These are phyloP conservation scores for Subanguina moxae DNA, from an alignment of 1,140 invertebrate species.

Conservation along the genomic window DNA sequence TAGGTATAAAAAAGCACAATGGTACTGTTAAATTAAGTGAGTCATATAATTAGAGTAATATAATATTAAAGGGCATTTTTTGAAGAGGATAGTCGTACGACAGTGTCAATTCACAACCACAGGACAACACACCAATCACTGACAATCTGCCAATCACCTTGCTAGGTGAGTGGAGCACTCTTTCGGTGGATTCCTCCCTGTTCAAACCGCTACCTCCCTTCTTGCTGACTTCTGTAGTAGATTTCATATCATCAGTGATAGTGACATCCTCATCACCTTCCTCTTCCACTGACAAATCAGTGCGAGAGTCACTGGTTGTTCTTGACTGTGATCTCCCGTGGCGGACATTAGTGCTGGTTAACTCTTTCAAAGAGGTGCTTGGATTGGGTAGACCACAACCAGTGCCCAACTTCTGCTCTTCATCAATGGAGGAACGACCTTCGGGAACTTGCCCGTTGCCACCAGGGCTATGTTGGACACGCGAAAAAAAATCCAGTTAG, in stretches of 20 bases:
- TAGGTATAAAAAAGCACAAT: too few species aligned
- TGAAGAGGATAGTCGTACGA: too few species aligned
- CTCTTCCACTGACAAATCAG: conserved; percentile 33
- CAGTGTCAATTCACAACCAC: too few species aligned
- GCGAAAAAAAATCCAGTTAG: conserved; percentile 1
- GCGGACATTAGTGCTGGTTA: background rate
- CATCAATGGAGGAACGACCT: conserved; percentile 6
- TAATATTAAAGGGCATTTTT: too few species aligned
- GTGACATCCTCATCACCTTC: conserved; percentile 26
- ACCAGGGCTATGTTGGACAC: conserved; percentile 2
- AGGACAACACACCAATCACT: too few species aligned
- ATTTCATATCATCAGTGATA: conserved; percentile 12
- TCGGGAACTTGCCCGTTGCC: background rate
- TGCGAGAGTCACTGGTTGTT: conserved; percentile 29
- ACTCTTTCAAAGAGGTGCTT: too few species aligned
- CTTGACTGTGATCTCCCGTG: conserved; percentile 13
- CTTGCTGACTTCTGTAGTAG: background rate
- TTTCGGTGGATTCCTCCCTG: background rate
- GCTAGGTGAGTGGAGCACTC: too few species aligned
- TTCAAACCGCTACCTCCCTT: background rate
- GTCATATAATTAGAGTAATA: too few species aligned
- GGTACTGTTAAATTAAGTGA: too few species aligned
- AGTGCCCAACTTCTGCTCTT: conserved; percentile 8
- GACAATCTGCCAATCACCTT: too few species aligned
- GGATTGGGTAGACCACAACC: background rate